phyloP scores from a whole-genome alignment of 2,113 vertebrate species.

The Riparia riparia region DNA sequence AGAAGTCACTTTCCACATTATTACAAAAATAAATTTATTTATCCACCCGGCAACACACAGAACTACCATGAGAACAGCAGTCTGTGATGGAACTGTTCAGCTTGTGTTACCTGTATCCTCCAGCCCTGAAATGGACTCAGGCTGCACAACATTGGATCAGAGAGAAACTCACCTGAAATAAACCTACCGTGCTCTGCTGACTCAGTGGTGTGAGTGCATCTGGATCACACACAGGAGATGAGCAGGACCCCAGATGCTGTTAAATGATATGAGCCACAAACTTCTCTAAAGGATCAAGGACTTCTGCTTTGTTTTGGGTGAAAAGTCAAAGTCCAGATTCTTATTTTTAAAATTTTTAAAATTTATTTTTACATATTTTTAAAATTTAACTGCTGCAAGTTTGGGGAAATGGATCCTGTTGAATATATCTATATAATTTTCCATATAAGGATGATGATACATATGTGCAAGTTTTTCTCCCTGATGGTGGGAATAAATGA shows the following conservation, averaged over 20 bases:
- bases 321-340: not conserved
- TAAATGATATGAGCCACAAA: not conserved
- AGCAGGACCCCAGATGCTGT: not conserved
- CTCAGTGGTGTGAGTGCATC: not conserved
- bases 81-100: not conserved
- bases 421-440: not conserved
- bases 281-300: not conserved
- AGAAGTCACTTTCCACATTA: not conserved
- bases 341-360: not conserved
- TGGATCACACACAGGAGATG: not conserved
- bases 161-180: not conserved
- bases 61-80: not conserved
- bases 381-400: accelerated
- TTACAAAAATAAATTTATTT: not conserved
- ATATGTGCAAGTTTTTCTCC: not conserved
- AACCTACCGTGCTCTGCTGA: not conserved
- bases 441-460: not conserved
- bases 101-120: not conserved
- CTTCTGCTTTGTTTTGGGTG: not conserved
- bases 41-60: not conserved
- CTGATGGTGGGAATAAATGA: not conserved
- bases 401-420: not conserved
- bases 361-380: too few species aligned
- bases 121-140: not conserved
- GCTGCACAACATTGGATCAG: not conserved